A percentile compares a stretch with the other conserved stretches of the same genome.
Conservation (phyloP, 2,113 vertebrate genomes). For the Limnothrissa miodon region DNA sequence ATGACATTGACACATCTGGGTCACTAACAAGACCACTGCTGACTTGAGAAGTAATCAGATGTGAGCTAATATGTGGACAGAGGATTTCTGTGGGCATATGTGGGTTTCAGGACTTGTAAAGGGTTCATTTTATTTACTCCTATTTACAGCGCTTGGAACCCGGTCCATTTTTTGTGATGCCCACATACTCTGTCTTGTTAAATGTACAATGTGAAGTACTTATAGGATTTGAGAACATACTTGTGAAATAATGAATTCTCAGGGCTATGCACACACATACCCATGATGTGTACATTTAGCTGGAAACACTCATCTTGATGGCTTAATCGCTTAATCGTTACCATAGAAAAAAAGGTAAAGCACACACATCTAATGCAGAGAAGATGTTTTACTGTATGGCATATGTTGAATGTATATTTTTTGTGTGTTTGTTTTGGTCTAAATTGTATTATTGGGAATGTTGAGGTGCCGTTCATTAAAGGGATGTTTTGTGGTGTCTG, state of each 20-base stretch:
- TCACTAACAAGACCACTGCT: slow-evolving; percentile 26
- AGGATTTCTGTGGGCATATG: background rate
- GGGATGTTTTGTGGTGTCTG: background rate
- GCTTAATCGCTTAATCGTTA: background rate
- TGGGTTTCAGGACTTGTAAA: background rate
- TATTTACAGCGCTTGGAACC: background rate
- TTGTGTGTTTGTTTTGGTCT: background rate
- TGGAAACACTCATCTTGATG: background rate
- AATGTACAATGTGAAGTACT: background rate
- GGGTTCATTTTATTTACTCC: background rate
- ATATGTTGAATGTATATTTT: background rate
- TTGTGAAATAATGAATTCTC: background rate
- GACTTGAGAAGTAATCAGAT: slow-evolving; percentile 4
- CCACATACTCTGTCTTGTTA: background rate
- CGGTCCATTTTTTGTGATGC: background rate
- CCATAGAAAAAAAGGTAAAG: background rate
- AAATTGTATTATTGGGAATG: background rate
- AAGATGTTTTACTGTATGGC: background rate
- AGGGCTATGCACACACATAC: background rate
- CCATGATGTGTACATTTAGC: background rate
- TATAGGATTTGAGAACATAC: background rate
- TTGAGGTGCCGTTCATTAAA: background rate
- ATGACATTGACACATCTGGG: slow-evolving; percentile 38
- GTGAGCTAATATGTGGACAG: background rate
- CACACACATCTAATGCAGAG: background rate